Conservation (phyloP, 2,797 vertebrate genomes). For the Astyanax mexicanus region DNA sequence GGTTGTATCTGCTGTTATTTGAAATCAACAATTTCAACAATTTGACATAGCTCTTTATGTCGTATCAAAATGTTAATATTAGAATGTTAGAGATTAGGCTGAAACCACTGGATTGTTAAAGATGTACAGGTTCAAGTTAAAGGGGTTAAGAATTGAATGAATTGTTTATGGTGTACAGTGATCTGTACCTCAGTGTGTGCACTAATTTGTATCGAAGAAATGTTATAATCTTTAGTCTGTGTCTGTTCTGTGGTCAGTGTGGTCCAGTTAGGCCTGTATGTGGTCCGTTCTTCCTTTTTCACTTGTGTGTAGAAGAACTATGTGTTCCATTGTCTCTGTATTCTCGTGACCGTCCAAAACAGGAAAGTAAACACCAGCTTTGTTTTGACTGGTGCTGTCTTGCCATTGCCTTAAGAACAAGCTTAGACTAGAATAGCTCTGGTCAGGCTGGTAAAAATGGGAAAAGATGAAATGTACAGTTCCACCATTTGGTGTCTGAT, state of each 20-base stretch:
- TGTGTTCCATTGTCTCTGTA: not conserved
- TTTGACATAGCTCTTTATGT: too few relatives aligned
- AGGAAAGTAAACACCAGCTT: not conserved
- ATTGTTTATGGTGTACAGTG: too few relatives aligned
- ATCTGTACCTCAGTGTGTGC: not conserved
- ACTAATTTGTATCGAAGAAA: not conserved
- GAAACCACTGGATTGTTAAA: not conserved
- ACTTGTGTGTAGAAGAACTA: not conserved
- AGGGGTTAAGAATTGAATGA: not conserved
- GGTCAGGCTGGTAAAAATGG: not conserved
- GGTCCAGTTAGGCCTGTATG: not conserved
- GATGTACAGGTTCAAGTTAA: not conserved
- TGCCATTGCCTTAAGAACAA: constrained; percentile 75
- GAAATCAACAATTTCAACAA: too few relatives aligned
- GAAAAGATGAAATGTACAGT: not conserved
- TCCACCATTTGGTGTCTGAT: not conserved
- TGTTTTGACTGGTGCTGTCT: constrained; percentile 71
- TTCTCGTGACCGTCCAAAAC: not conserved
- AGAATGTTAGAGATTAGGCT: not conserved
- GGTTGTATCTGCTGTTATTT: too few relatives aligned
- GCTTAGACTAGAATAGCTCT: not conserved
- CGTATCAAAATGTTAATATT: too few relatives aligned
- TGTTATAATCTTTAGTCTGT: not conserved
- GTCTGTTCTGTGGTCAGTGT: not conserved
- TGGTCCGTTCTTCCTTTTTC: not conserved